phyloP scores from a whole-genome alignment of 2,113 vertebrate species.

The Actenoides hombroni region DNA sequence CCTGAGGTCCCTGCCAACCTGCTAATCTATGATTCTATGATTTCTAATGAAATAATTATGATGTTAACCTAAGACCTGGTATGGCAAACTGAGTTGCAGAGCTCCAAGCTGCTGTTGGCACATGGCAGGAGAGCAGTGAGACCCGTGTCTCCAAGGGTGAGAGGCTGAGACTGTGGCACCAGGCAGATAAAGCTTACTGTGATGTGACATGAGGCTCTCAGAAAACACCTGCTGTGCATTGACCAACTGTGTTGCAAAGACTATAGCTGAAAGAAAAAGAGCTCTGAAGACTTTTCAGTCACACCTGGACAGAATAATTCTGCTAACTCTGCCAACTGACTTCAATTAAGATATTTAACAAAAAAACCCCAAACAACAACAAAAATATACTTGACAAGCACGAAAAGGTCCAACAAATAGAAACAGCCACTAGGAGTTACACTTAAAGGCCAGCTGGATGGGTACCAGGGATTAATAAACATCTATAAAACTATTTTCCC shows the following conservation, averaged over 20 bases:
- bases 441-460: background rate
- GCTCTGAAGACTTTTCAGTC: background rate
- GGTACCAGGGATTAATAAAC: background rate
- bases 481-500: background rate
- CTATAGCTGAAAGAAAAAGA: background rate
- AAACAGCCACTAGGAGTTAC: background rate
- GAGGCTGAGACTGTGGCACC: rapidly evolving
- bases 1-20: background rate
- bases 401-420: background rate
- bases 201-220: rapidly evolving
- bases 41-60: background rate
- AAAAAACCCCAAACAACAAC: background rate
- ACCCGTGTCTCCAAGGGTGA: background rate
- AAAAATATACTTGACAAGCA: background rate
- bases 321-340: background rate
- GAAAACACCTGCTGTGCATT: too few relatives aligned
- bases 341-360: background rate
- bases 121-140: background rate
- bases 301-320: background rate
- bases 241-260: background rate
- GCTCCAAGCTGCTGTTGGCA: background rate
- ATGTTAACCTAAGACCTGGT: background rate
- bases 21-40: background rate
- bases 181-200: rapidly evolving
- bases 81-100: background rate